Conservation (phyloP, 2,797 vertebrate species). For the Oceanodroma leucorhoa region DNA sequence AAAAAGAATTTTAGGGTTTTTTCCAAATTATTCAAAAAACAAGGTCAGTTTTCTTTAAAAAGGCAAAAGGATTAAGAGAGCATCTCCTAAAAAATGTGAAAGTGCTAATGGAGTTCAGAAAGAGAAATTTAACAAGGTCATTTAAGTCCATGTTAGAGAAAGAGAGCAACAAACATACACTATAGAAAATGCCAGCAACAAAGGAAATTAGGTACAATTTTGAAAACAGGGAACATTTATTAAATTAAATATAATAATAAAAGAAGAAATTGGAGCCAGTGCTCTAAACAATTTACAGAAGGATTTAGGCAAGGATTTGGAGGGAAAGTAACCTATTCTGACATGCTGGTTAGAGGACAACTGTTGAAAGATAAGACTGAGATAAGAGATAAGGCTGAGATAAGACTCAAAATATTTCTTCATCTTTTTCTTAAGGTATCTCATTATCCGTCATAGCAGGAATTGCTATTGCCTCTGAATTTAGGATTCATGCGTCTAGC, state of each 20-base stretch:
- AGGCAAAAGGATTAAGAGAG: neutral
- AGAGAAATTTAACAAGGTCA: neutral
- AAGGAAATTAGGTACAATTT: neutral
- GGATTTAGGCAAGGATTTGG: neutral
- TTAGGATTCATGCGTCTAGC: neutral
- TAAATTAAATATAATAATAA: neutral
- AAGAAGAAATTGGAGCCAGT: neutral
- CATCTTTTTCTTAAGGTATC: neutral
- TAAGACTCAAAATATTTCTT: neutral
- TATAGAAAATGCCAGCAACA: neutral
- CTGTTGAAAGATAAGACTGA: neutral
- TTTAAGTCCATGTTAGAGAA: neutral
- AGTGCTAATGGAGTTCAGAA: neutral
- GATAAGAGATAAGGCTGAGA: neutral
- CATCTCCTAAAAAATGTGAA: neutral
- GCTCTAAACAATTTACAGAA: neutral
- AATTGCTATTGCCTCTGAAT: neutral
- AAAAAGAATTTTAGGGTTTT: neutral
- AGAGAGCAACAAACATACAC: neutral
- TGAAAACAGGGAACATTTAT: neutral
- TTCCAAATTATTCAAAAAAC: neutral
- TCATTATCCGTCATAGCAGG: neutral
- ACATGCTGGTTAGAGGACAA: neutral
- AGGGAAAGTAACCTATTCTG: neutral
- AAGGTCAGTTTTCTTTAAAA: neutral